phyloP scores from a whole-genome alignment of 2,113 vertebrate species.

The Cyanoramphus novaezelandiae region DNA sequence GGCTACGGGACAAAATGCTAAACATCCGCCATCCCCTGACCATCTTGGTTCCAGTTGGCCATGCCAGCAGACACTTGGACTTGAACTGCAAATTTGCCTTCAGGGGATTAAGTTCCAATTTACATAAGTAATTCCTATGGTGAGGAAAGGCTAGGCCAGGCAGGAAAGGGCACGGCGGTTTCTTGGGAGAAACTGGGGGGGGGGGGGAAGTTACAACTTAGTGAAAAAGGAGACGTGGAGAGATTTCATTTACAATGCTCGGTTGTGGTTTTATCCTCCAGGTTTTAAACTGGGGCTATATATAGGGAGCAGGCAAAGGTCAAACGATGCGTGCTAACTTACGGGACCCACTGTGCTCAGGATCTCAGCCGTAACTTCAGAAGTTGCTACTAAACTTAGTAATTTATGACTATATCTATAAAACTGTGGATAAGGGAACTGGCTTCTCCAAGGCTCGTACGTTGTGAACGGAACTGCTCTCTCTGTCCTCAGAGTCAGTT shows the following conservation, averaged over 20 bases:
- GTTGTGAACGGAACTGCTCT: not conserved
- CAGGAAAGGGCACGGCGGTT: not conserved
- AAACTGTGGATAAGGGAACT: not conserved
- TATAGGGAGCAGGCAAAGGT: not conserved
- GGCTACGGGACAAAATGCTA: not conserved
- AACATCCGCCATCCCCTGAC: not conserved
- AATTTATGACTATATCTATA: not conserved
- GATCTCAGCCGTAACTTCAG: not conserved
- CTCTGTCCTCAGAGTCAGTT: not conserved
- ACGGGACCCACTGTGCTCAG: not conserved
- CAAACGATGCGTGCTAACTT: not conserved
- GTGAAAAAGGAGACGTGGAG: not conserved
- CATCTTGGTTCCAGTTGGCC: slow-evolving; percentile 4
- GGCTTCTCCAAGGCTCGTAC: not conserved
- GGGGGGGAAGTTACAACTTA: not conserved
- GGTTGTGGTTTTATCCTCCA: not conserved
- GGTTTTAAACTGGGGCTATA: not conserved
- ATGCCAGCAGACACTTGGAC: slow-evolving; percentile 48
- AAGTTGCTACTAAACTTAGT: not conserved
- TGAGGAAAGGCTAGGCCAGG: not conserved
- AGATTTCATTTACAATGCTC: not conserved
- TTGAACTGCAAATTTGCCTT: slow-evolving; percentile 64
- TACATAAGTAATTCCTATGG: slow-evolving; percentile 49
- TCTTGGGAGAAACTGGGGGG: not conserved
- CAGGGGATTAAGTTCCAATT: slow-evolving; percentile 59